Evolutionary conservation across 2,113 vertebrate genomes (phyloP), one percentile per base, ranked within the genome.

Genomic region (Cairina moschata): DNA sequence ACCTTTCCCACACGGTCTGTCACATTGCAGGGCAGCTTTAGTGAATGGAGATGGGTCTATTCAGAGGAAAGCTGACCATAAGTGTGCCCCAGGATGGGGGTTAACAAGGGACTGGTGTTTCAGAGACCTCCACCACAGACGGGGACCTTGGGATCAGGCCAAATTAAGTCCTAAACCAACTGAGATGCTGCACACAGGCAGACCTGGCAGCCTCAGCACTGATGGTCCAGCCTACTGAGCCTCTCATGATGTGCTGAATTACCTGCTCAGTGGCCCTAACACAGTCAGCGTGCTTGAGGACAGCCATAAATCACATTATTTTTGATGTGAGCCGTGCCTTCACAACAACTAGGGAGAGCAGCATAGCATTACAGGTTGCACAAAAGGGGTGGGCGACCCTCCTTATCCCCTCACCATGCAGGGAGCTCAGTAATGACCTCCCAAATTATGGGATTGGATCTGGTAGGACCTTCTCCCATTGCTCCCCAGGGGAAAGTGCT

Each of bases 401-500:
- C 36, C 62, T 29, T 36, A n/a, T 13, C 20, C 16, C 55, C 40
- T 75, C 40, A 13, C 40, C 23, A 15, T 1, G 7, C 55, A 34
- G 32, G 13, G 32, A 26, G 32, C 40, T 59, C 55, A 11, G 14
- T n/a, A 11, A 65, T 26, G 40, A 34, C 6, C 73, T 75, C 46
- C 34, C 13, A 31, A 3, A 18, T 46, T n/a, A n/a, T 10, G 11
- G 73, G 42, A 17, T 28, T 59, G 71, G 28, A 32, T 40, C 50
- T 52, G n/a, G 17, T 10, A 29, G 18, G 25, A 46, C 13, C 56
- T 13, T 4, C 50, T n/a, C 32, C 56, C 42, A 6, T 32, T 26
- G 78, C 11, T 2, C 2, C 34, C 54, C 0, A 0, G 5, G 67
- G 83, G 36, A 4, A 1, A 12, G n/a, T 0, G 0, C 17, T 17